These are phyloP conservation scores for Mugil cephalus DNA, from an alignment of 2,113 vertebrate genomes.

Conservation along the genomic window DNA sequence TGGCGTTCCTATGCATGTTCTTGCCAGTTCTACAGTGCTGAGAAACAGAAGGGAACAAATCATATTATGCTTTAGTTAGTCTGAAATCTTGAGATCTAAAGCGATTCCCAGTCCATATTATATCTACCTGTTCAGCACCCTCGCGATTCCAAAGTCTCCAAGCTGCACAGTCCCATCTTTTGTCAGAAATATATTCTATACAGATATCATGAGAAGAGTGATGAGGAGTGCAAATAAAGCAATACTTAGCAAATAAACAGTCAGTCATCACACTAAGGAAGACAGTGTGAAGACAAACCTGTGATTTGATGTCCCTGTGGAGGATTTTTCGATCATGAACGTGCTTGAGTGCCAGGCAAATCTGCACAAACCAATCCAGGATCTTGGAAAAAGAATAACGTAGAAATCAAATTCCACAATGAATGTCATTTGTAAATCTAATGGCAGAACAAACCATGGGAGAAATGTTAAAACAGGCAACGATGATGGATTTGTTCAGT, in stretches of 20 bases:
- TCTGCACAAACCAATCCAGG: constrained; percentile 98
- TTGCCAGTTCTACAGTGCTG: constrained; percentile 95
- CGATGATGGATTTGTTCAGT: background rate
- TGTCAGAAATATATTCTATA: constrained; percentile 97
- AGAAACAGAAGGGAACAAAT: constrained; percentile 25
- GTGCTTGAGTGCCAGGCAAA: constrained; percentile 96
- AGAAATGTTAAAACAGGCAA: background rate
- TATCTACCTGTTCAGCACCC: constrained; percentile 95
- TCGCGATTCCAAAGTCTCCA: constrained; percentile 98
- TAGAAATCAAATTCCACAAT: background rate
- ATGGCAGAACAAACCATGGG: background rate
- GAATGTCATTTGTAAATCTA: background rate
- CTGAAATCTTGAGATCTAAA: background rate
- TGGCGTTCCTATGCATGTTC: constrained; percentile 97
- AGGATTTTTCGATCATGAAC: constrained; percentile 98
- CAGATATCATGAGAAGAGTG: constrained; percentile 9
- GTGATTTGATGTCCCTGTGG: constrained; percentile 98
- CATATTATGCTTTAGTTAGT: background rate
- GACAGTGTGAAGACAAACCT: constrained; percentile 82
- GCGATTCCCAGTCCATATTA: background rate
- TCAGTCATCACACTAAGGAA: background rate
- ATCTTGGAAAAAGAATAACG: constrained; percentile 82
- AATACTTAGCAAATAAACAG: background rate
- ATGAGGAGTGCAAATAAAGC: background rate
- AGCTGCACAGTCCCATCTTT: constrained; percentile 97